Percentiles rank a stretch among this genome's conserved stretches.
These are phyloP conservation scores for Empidonax alnorum DNA, from an alignment of 2,113 vertebrate species.

Conservation along the genomic window DNA sequence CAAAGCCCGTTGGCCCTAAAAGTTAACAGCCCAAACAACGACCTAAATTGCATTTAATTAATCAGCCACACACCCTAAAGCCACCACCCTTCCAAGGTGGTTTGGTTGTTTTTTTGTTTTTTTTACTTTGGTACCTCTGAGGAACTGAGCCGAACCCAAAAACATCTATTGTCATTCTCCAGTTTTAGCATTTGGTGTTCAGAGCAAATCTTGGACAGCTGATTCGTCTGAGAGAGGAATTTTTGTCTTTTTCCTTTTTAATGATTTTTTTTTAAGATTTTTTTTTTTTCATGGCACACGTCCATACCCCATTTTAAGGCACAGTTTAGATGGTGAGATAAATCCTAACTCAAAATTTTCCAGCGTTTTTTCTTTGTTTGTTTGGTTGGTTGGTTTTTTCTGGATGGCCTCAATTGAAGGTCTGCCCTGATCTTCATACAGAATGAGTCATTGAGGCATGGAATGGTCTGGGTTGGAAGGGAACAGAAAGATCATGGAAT, in stretches of 20 bases:
- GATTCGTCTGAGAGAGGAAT: neutral
- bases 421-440: neutral
- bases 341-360: neutral
- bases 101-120: neutral
- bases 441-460: neutral
- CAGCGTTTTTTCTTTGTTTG: too few relatives aligned
- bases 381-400: neutral
- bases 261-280: too few relatives aligned
- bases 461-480: neutral
- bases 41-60: neutral
- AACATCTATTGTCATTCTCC: neutral
- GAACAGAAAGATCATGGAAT: neutral
- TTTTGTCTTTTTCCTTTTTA: fast-evolving
- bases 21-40: neutral
- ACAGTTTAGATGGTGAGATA: neutral
- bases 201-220: neutral
- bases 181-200: neutral
- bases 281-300: fast-evolving
- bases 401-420: neutral
- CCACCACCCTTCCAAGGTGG: neutral
- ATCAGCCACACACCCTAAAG: neutral
- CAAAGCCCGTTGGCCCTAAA: neutral
- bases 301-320: neutral
- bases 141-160: neutral
- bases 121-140: neutral